These are phyloP conservation scores for Acheta domesticus DNA, from an alignment of 2,888 invertebrate species.

Conservation along the genomic window DNA sequence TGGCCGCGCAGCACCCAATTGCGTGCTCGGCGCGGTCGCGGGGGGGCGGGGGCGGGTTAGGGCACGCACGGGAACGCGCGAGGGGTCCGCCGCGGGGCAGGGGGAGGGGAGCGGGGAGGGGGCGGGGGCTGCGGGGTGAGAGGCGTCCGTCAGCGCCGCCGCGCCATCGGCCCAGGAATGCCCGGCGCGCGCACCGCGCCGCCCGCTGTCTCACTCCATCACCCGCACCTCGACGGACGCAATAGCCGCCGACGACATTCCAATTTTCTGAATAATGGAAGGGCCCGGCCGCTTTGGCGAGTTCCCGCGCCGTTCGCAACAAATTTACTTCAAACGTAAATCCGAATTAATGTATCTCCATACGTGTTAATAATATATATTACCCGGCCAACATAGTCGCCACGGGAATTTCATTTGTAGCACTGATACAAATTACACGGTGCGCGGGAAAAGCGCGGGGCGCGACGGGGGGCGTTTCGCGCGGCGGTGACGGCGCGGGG, in stretches of 20 bases:
- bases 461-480: not conserved
- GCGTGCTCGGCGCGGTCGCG: too few species aligned
- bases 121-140: not conserved
- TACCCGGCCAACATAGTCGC: not conserved
- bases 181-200: not conserved
- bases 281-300: not conserved
- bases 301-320: not conserved
- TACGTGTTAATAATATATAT: constrained; percentile 18
- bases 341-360: constrained; percentile 18
- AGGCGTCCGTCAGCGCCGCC: too few species aligned
- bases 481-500: not conserved
- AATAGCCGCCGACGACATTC: not conserved
- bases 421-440: constrained; percentile 18
- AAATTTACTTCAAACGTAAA: constrained; percentile 18
- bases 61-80: too few species aligned
- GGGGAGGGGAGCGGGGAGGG: not conserved
- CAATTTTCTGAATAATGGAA: constrained; percentile 18
- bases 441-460: not conserved
- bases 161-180: not conserved
- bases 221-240: not conserved
- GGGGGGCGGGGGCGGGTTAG: too few species aligned
- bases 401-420: constrained; percentile 18
- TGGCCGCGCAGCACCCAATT: too few species aligned
- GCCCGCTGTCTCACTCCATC: not conserved
- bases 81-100: too few species aligned